Conservation (phyloP, 2,888 invertebrate genomes). For the Scrobipalpa costella region DNA sequence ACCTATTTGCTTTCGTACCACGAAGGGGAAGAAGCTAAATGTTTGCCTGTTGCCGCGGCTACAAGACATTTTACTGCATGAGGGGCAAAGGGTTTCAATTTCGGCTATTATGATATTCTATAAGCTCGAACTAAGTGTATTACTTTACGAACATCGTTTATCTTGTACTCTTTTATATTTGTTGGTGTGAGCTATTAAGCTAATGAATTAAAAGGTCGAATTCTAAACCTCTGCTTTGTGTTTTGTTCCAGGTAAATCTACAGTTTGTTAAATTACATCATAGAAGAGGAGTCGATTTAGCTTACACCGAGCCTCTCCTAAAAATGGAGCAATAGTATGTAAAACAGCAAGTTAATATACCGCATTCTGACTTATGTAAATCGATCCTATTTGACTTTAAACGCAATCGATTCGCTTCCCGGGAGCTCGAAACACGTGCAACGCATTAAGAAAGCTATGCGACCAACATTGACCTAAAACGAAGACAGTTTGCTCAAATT, state of each 20-base stretch:
- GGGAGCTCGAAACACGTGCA: not conserved
- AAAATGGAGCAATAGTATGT: not conserved
- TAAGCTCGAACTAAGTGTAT: not conserved
- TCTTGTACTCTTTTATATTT: no score
- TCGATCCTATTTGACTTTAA: conserved; percentile 7
- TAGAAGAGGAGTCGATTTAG: not conserved
- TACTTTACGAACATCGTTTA: not conserved
- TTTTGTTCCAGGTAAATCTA: conserved; percentile 9
- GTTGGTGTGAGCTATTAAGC: no score
- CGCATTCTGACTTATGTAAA: not conserved
- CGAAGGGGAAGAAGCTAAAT: conserved; percentile 16
- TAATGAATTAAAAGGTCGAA: not conserved
- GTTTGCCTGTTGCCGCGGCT: conserved; percentile 4
- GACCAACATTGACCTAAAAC: conserved; percentile 7
- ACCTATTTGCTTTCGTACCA: conserved; percentile 7
- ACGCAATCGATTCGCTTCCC: not conserved
- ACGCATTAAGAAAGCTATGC: not conserved
- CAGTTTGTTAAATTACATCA: not conserved
- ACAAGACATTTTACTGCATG: conserved; percentile 8
- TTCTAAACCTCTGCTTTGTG: not conserved
- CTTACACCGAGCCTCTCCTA: not conserved
- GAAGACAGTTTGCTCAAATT: conserved; percentile 2
- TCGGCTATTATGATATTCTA: no score
- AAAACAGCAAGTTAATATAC: not conserved
- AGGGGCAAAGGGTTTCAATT: conserved; percentile 11